Conservation (phyloP, 2,888 invertebrate species). For the Tiliacea aurago region DNA sequence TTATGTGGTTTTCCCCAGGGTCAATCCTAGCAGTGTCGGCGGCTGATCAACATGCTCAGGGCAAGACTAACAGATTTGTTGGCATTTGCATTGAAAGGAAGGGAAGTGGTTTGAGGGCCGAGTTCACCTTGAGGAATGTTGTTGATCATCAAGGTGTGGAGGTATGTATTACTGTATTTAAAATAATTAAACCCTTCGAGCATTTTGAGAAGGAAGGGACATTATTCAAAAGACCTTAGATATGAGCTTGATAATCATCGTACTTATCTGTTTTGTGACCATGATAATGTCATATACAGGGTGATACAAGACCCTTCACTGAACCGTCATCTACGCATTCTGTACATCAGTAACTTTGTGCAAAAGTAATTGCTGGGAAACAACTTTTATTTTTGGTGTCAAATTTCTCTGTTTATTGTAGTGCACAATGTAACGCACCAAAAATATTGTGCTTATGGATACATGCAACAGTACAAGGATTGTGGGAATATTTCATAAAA, state of each 20-base stretch:
- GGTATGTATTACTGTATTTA: conserved; percentile 77
- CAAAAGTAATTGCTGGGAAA: too few species aligned
- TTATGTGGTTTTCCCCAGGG: conserved; percentile 87
- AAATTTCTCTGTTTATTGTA: too few species aligned
- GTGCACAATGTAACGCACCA: too few species aligned
- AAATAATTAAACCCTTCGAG: not conserved
- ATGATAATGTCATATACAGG: not conserved
- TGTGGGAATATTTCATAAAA: too few species aligned
- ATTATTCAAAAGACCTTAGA: not conserved
- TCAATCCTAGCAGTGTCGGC: conserved; percentile 96
- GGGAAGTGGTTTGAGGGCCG: conserved; percentile 95
- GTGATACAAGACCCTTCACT: too few species aligned
- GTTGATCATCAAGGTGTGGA: conserved; percentile 96
- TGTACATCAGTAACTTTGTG: too few species aligned
- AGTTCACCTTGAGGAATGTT: conserved; percentile 97
- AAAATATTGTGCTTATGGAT: too few species aligned
- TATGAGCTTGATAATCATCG: not conserved
- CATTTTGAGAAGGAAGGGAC: not conserved
- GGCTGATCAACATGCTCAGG: conserved; percentile 96
- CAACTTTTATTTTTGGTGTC: too few species aligned
- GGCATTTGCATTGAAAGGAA: conserved; percentile 98
- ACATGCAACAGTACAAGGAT: too few species aligned
- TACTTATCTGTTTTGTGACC: not conserved
- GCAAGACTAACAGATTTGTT: conserved; percentile 95
- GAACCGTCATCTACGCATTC: too few species aligned